Evolutionary conservation across 2,113 vertebrate genomes (phyloP).

Genomic region (Aphyosemion australe): DNA sequence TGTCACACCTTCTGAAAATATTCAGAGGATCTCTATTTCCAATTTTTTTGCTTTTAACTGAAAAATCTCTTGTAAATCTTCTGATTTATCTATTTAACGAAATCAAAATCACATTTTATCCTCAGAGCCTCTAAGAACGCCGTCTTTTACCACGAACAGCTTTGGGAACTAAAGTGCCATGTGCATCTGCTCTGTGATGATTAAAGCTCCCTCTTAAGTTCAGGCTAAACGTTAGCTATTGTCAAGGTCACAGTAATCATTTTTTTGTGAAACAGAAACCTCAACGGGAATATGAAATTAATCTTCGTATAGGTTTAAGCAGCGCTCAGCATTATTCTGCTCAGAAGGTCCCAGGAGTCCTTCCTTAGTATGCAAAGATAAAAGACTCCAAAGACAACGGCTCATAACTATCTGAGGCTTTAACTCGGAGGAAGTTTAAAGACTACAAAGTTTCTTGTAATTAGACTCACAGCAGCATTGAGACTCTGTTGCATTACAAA

Average conservation of each 20-base stretch:
- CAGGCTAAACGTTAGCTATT: constrained; percentile 53
- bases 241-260: constrained; percentile 70
- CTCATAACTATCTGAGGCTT: constrained; percentile 39
- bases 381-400: constrained; percentile 61
- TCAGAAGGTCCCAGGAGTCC: constrained; percentile 51
- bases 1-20: neutral
- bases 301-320: constrained; percentile 63
- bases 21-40: neutral
- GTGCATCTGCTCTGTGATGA: constrained; percentile 54
- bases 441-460: constrained; percentile 42
- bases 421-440: constrained; percentile 47
- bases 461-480: constrained; percentile 22
- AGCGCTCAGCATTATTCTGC: constrained; percentile 57
- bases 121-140: constrained; percentile 42
- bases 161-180: constrained; percentile 33
- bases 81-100: neutral
- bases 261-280: constrained; percentile 59
- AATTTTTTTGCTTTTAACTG: neutral
- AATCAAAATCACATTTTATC: constrained; percentile 22
- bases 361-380: constrained; percentile 50
- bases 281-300: constrained; percentile 67
- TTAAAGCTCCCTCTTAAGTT: constrained; percentile 52
- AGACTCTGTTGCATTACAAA: neutral
- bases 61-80: constrained; percentile 1
- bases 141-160: constrained; percentile 26